phyloP scores from a whole-genome alignment of 2,888 invertebrate genomes.

The Macropis europaea region DNA sequence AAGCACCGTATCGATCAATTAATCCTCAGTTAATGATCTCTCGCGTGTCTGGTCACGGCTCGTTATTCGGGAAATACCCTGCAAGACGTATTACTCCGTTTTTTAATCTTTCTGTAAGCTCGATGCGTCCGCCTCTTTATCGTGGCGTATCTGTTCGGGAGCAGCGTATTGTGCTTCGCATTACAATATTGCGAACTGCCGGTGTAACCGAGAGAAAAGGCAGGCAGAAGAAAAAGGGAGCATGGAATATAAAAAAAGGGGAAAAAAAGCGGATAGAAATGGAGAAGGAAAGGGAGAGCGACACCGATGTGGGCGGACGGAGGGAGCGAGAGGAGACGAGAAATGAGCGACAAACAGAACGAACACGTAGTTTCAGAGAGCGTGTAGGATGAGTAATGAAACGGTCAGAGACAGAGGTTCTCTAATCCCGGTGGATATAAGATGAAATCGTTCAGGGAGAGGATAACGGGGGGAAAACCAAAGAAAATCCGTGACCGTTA shows the following conservation, averaged over 20 bases:
- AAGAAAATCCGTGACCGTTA: conserved; percentile 52
- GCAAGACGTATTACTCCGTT: conserved; percentile 53
- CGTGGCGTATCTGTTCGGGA: conserved; percentile 52
- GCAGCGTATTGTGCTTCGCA: conserved; percentile 61
- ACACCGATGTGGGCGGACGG: conserved; percentile 23
- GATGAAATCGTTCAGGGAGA: conserved; percentile 58
- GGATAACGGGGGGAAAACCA: conserved; percentile 30
- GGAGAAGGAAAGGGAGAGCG: conserved; percentile 2
- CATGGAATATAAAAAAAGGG: neutral
- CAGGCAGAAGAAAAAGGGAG: conserved; percentile 13
- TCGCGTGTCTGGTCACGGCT: conserved; percentile 10
- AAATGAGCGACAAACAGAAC: conserved; percentile 49
- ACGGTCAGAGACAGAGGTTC: conserved; percentile 66
- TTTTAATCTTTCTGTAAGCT: conserved; percentile 54
- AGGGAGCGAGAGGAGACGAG: conserved; percentile 8
- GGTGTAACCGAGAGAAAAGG: conserved; percentile 26
- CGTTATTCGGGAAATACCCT: conserved; percentile 44
- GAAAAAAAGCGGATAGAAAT: neutral
- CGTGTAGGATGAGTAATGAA: conserved; percentile 71
- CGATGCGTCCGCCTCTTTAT: conserved; percentile 49
- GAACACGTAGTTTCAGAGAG: conserved; percentile 47
- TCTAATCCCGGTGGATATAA: conserved; percentile 67
- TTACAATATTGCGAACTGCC: conserved; percentile 67
- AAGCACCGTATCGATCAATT: conserved; percentile 28
- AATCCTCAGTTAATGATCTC: conserved; percentile 34